Conservation (phyloP, 1,140 invertebrate genomes). For the Brachionus manjavacas region DNA sequence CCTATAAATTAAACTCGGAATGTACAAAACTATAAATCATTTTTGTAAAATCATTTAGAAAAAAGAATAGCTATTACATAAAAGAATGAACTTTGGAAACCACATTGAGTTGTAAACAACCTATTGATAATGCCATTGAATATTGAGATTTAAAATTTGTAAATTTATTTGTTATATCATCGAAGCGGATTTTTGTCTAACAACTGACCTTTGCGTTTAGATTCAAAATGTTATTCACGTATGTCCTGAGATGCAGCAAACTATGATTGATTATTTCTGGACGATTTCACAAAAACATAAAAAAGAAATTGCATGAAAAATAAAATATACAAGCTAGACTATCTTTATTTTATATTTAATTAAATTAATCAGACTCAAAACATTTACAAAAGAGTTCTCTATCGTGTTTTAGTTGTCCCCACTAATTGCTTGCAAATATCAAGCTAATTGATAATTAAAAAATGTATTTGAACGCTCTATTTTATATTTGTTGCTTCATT, state of each 20-base stretch:
- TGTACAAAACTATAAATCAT: background rate
- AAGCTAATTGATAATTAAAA: constrained; percentile 37
- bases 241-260: background rate
- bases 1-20: too few relatives aligned
- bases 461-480: background rate
- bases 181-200: background rate
- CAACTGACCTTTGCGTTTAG: background rate
- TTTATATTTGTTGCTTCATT: constrained; percentile 5
- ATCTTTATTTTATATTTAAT: constrained; percentile 16
- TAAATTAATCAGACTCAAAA: constrained; percentile 32
- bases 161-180: background rate
- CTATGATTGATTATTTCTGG: background rate
- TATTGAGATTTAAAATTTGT: background rate
- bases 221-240: background rate
- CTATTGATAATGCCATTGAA: background rate
- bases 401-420: background rate
- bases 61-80: background rate
- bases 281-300: background rate
- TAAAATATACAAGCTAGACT: background rate
- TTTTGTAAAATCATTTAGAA: background rate
- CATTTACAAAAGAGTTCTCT: background rate
- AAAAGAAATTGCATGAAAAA: background rate
- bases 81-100: background rate
- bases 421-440: constrained; percentile 31
- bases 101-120: background rate